Evolutionary conservation across 2,888 invertebrate species (phyloP), one percentile per base, ranked within the genome.

Genomic region (Plebejus melissa): DNA sequence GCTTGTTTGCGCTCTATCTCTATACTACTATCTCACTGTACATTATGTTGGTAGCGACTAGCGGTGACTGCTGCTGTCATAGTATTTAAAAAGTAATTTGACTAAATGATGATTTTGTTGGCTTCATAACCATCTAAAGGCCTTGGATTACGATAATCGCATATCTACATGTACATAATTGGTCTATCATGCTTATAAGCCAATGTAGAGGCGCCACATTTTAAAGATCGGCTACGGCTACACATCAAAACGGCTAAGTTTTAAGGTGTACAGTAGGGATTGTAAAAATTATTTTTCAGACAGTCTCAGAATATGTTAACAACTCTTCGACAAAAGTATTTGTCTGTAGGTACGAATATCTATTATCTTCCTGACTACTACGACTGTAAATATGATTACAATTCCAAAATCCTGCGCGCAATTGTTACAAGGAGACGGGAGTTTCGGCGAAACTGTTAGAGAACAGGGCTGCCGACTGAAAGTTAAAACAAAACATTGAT

Each of bases 381-480:
- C 13, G 22, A 13, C 50, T 54, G 16, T 72, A 72, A 28, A 54
- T 72, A 32, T 72, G 72, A 72, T 54, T 54, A 50, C 50, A 54
- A 50, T 71, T 46, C 46, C 71, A 54, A 50, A 72, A 54, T 32
- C 46, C 32, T 32, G 72, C 70, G 38, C 46, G 72, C 72, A 72
- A 72, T 72, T 72, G 72, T 72, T 72, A 72, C 72, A 72, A 72
- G 72, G 72, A 16, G 13, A 72, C 54, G 72, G 72, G 54, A 50
- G 6, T 72, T 71, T 50, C 54, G 54, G 54, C 54, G 3, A 54
- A 72, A 72, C 72, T 50, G 72, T 72, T 72, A 72, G 32, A 36
- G 32, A 65, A 11, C 65, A 65, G 65, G 65, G 65, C 5, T 65
- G 65, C 13, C 65, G 36, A 13, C 28, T 32, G 13, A 65, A 65